A percentile compares a stretch with the other conserved stretches of the same genome.
Evolutionary conservation across 2,113 vertebrate species (phyloP).

Genomic region (Tetraodon nigroviridis): DNA sequence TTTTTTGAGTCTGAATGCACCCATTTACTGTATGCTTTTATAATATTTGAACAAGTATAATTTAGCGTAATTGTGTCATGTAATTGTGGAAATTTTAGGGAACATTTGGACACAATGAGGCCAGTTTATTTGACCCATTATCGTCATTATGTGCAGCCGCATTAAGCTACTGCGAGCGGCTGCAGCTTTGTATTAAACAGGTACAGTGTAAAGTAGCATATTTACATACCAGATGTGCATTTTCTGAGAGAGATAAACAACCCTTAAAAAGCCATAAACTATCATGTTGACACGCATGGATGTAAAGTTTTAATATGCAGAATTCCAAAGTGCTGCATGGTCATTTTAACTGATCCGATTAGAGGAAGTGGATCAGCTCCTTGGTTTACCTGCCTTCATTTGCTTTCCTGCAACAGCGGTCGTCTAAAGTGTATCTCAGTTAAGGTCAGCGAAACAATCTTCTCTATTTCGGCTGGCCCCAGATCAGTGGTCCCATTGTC

Average conservation of each 20-base stretch:
- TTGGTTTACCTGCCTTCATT: slow-evolving; percentile 9
- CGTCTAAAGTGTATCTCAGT: slow-evolving; percentile 17
- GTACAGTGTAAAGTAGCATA: no score
- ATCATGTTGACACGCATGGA: no score
- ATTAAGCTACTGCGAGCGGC: neutral
- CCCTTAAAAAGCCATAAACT: no score
- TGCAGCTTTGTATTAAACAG: neutral
- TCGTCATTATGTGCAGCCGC: neutral
- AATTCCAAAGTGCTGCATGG: neutral
- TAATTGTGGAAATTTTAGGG: neutral
- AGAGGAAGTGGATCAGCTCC: neutral
- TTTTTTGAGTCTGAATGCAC: no score
- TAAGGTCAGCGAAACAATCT: slow-evolving; percentile 51
- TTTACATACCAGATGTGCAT: no score
- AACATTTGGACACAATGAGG: neutral
- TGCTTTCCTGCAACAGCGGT: slow-evolving; percentile 9
- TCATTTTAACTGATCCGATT: slow-evolving; percentile 4
- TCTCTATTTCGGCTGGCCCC: slow-evolving; percentile 54
- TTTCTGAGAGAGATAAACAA: no score
- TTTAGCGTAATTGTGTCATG: no score
- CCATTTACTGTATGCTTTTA: no score
- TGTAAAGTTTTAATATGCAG: neutral
- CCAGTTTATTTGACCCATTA: neutral
- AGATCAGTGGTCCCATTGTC: slow-evolving; percentile 64
- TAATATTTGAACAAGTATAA: neutral